Evolutionary conservation across 2,113 vertebrate genomes (phyloP), one percentile per base, ranked within the genome.

Genomic region (Machaerirhynchus nigripectus): DNA sequence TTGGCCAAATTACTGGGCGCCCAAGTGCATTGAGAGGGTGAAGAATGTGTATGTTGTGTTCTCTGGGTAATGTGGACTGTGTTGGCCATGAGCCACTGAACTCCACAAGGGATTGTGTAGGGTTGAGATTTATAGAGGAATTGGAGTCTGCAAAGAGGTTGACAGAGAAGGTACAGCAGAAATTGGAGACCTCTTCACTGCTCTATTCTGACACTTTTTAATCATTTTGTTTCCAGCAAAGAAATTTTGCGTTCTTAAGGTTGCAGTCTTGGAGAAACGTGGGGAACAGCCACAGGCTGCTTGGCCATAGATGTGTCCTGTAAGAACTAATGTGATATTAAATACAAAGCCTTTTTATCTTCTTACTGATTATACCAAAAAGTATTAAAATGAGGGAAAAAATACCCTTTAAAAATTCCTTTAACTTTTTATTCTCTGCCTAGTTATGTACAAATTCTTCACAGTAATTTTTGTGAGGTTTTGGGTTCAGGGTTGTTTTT

Each of bases 11-110:
- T 68, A 87, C 75, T 63, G 89, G 65, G 90, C 40, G 6, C 70
- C 69, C 77, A 59, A 95, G 69, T 78, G 73, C 83, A 84, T 94
- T 95, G 85, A 87, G 88, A 75, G 88, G 56, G 77, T 86, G 93
- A 95, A 94, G 93, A 97, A 96, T 96, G 53, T 90, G 4, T 92
- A 76, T 92, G 83, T 89, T 96, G 88, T 84, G 73, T 64, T 91
- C 3, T 0, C 86, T 30, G 84, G 71, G 74, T 91, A 53, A 50
- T 61, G 70, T 57, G 77, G 81, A 7, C 81, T 42, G 35, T 4
- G 42, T 21, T 95, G 96, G 93, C 92, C 80, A 44, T 0, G 30
- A 89, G 91, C 96, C 95, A 94, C 63, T 50, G 15, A 70, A 31
- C 81, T 95, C 96, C n/a, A 1, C 80, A 79, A 85, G 70, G 80